These are phyloP conservation scores for Polypterus senegalus DNA, from an alignment of 2,113 vertebrate species.

Conservation along the genomic window DNA sequence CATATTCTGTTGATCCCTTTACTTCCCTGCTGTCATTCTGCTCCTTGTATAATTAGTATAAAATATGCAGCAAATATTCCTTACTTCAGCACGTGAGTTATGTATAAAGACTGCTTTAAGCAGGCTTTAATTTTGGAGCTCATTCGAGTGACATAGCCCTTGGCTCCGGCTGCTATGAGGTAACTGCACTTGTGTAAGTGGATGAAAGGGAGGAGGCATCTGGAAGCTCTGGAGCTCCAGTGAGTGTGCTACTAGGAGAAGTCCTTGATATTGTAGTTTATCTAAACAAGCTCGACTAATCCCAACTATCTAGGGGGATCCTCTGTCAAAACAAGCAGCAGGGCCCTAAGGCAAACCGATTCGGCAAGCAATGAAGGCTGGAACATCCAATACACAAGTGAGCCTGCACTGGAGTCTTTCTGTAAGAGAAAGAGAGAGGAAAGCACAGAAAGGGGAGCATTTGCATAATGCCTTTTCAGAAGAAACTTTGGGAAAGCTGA, in stretches of 20 bases:
- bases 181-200: conserved; percentile 71
- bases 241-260: conserved; percentile 88
- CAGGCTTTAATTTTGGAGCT: conserved; percentile 68
- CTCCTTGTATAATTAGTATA: conserved; percentile 52
- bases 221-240: conserved; percentile 83
- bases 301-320: conserved; percentile 96
- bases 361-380: conserved; percentile 77
- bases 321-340: conserved; percentile 98
- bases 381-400: conserved; percentile 67
- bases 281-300: conserved; percentile 99
- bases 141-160: conserved; percentile 65
- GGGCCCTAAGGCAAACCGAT: conserved; percentile 95
- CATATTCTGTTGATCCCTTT: neutral
- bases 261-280: conserved; percentile 86
- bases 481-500: conserved; percentile 76
- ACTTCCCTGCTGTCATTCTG: conserved; percentile 17
- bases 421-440: conserved; percentile 51
- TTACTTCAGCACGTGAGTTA: conserved; percentile 64
- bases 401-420: conserved; percentile 57
- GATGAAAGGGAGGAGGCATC: conserved; percentile 89
- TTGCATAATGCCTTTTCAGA: conserved; percentile 99
- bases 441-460: conserved; percentile 45
- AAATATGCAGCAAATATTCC: conserved; percentile 56
- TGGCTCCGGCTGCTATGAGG: conserved; percentile 77
- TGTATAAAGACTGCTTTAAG: conserved; percentile 61